Conservation (phyloP, 1,140 invertebrate species). For the Plectus sambesii region DNA sequence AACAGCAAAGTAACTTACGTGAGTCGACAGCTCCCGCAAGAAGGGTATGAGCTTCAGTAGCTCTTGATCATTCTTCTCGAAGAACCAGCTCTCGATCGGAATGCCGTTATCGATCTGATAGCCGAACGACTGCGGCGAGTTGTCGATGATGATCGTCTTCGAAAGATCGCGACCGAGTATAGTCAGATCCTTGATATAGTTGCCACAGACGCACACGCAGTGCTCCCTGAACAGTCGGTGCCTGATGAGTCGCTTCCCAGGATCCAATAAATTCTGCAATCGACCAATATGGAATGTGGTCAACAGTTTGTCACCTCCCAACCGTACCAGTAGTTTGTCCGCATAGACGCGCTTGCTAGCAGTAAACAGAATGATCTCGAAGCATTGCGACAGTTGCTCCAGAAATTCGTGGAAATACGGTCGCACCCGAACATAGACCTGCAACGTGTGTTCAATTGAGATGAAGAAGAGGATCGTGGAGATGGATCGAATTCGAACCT, state of each 20-base stretch:
- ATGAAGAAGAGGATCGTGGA: not conserved
- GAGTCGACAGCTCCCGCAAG: slow-evolving; percentile 64
- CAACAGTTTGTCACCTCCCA: not conserved
- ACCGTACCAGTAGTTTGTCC: slow-evolving; percentile 64
- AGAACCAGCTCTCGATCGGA: slow-evolving; percentile 93
- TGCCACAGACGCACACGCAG: slow-evolving; percentile 84
- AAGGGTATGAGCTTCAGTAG: slow-evolving; percentile 83
- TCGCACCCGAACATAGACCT: slow-evolving; percentile 77
- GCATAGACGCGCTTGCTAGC: slow-evolving; percentile 90
- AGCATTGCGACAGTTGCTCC: slow-evolving; percentile 71
- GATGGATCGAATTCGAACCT: slow-evolving; percentile 45
- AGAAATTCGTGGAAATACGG: slow-evolving; percentile 84
- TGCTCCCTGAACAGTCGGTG: slow-evolving; percentile 82
- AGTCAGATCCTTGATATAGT: slow-evolving; percentile 89
- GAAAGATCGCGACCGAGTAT: slow-evolving; percentile 82
- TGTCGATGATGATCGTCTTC: slow-evolving; percentile 81
- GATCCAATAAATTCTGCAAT: slow-evolving; percentile 68
- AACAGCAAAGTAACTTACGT: too few relatives aligned
- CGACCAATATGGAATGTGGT: not conserved
- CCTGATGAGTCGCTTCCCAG: slow-evolving; percentile 65
- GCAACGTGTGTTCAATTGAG: slow-evolving; percentile 8
- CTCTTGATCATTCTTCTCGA: slow-evolving; percentile 75
- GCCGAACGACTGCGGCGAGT: slow-evolving; percentile 80
- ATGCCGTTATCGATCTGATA: slow-evolving; percentile 91
- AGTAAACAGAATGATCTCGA: slow-evolving; percentile 91